Conservation (phyloP, 2,888 invertebrate species). For the Leptogaster cylindrica region DNA sequence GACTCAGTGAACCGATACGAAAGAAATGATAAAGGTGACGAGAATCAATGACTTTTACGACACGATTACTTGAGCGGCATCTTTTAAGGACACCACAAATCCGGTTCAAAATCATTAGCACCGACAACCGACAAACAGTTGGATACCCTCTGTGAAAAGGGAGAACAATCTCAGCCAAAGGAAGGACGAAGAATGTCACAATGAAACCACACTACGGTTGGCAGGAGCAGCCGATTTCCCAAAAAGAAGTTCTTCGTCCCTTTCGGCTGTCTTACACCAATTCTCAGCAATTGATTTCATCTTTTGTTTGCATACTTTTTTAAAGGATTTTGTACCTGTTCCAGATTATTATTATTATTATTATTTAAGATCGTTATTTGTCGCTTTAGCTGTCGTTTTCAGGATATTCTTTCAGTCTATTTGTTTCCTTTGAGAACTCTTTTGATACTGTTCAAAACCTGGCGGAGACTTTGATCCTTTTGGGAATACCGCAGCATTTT, state of each 20-base stretch:
- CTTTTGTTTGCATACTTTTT: constrained; percentile 36
- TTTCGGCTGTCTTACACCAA: constrained; percentile 17
- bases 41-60: constrained; percentile 29
- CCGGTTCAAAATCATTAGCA: constrained; percentile 56
- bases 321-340: too few relatives aligned
- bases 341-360: too few relatives aligned
- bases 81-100: constrained; percentile 53
- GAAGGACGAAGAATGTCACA: too few relatives aligned
- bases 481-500: too few relatives aligned
- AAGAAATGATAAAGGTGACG: neutral
- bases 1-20: neutral
- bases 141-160: constrained; percentile 33
- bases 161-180: constrained; percentile 21
- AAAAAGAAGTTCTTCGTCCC: neutral
- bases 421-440: too few relatives aligned
- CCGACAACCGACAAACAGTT: constrained; percentile 55
- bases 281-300: constrained; percentile 22
- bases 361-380: too few relatives aligned
- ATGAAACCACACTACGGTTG: too few relatives aligned
- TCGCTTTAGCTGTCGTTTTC: too few relatives aligned
- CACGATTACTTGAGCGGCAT: constrained; percentile 50
- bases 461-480: too few relatives aligned
- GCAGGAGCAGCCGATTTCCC: neutral
- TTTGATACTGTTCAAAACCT: too few relatives aligned
- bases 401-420: too few relatives aligned